Percentiles rank a stretch among this genome's conserved stretches.
Conservation (phyloP, 2,888 invertebrate species). For the Drosophila quinaria region DNA sequence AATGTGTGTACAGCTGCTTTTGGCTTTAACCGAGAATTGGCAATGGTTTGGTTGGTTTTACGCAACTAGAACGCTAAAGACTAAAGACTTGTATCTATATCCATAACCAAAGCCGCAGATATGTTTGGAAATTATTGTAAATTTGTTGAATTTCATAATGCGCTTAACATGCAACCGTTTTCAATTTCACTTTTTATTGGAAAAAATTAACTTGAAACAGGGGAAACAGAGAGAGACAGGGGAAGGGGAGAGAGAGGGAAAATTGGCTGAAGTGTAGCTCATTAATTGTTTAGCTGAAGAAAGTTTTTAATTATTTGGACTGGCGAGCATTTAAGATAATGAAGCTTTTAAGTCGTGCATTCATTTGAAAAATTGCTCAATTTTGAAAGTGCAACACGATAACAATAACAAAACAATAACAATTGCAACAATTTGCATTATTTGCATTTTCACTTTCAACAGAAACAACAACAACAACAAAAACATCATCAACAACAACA, state of each 20-base stretch:
- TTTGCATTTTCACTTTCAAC: constrained; percentile 50
- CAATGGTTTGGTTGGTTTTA: constrained; percentile 3
- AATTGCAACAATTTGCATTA: constrained; percentile 68
- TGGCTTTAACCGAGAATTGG: constrained; percentile 11
- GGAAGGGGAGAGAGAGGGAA: too few relatives aligned
- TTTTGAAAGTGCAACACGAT: constrained; percentile 70
- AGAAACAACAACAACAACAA: constrained; percentile 14
- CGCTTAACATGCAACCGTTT: constrained; percentile 50
- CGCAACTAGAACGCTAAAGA: constrained; percentile 21
- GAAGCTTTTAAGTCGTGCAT: constrained; percentile 73
- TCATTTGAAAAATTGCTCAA: constrained; percentile 59
- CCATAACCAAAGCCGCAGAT: constrained; percentile 17
- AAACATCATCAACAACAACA: neutral
- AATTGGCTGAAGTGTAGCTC: constrained; percentile 21
- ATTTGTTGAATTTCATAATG: constrained; percentile 46
- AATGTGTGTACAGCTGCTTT: constrained; percentile 29
- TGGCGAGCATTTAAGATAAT: constrained; percentile 68
- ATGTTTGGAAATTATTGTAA: constrained; percentile 1
- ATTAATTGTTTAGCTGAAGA: constrained; percentile 68
- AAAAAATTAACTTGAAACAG: constrained; percentile 5
- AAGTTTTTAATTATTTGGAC: constrained; percentile 73
- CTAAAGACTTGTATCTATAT: neutral
- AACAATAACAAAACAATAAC: constrained; percentile 11
- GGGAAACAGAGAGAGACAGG: neutral
- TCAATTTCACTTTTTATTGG: constrained; percentile 74